A percentile compares a stretch with the other conserved stretches of the same genome.
Conservation (phyloP, 2,113 vertebrate genomes). For the Rhea americana region DNA sequence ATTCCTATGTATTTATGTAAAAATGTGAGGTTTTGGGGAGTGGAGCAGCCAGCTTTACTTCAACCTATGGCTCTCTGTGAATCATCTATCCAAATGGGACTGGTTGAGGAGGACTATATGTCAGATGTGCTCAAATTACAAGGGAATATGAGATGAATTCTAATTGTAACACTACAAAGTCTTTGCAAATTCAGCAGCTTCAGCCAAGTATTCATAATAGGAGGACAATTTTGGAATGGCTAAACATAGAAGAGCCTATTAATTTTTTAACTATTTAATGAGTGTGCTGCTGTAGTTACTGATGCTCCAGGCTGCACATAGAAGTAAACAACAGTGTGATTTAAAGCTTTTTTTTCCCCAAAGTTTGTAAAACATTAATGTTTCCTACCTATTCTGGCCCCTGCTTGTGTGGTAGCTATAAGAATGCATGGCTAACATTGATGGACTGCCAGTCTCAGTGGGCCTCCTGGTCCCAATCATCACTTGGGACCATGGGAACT, state of each 20-base stretch:
- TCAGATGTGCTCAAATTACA: background rate
- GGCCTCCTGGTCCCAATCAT: background rate
- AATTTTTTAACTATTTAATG: background rate
- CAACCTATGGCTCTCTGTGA: background rate
- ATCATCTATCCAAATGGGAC: background rate
- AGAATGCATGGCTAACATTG: background rate
- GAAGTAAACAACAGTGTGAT: background rate
- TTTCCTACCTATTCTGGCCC: background rate
- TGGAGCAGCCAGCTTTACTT: background rate
- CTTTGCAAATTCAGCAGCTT: conserved; percentile 3
- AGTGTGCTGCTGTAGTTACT: background rate
- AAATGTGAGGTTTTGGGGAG: background rate
- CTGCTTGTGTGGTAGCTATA: background rate
- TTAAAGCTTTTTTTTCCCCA: background rate
- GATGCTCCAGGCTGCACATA: background rate
- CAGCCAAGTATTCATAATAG: background rate
- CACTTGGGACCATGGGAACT: background rate
- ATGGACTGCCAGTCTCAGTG: background rate
- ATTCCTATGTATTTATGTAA: background rate
- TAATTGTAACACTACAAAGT: background rate
- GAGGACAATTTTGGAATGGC: background rate
- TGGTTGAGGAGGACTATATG: background rate
- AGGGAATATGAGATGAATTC: background rate
- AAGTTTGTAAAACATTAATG: background rate
- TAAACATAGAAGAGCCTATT: background rate